Evolutionary conservation across 1,140 invertebrate species (phyloP).

Genomic region (Bombus balteatus): DNA sequence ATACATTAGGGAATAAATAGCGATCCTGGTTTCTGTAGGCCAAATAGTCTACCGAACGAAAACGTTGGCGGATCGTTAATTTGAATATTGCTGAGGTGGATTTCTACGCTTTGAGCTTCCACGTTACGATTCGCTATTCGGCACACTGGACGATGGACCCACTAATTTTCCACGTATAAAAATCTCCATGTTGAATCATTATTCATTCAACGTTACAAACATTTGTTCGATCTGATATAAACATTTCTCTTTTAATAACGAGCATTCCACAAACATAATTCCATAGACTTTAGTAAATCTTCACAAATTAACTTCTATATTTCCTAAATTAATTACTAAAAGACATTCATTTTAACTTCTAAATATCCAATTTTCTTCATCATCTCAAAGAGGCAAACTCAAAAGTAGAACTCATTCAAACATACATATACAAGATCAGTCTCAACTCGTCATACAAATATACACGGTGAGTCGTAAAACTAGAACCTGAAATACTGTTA

Average conservation of each 20-base stretch:
- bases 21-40: constrained; percentile 15
- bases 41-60: constrained; percentile 38
- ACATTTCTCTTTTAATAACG: not conserved
- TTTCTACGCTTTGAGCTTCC: constrained; percentile 35
- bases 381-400: not conserved
- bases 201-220: not conserved
- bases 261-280: not conserved
- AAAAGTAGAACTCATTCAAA: not conserved
- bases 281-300: not conserved
- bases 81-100: constrained; percentile 52
- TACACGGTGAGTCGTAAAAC: not conserved
- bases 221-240: not conserved
- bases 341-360: not conserved
- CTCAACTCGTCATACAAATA: not conserved
- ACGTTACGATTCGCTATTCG: not conserved
- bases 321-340: not conserved
- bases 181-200: not conserved
- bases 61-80: constrained; percentile 55
- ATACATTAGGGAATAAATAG: constrained; percentile 54
- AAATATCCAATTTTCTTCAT: not conserved
- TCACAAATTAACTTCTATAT: not conserved
- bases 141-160: not conserved
- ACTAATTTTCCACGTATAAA: not conserved
- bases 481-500: not conserved
- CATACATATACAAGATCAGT: not conserved